Percentiles rank a stretch among this genome's conserved stretches.
Evolutionary conservation across 2,888 invertebrate species (phyloP).

Genomic region (Caenorhabditis uteleia): DNA sequence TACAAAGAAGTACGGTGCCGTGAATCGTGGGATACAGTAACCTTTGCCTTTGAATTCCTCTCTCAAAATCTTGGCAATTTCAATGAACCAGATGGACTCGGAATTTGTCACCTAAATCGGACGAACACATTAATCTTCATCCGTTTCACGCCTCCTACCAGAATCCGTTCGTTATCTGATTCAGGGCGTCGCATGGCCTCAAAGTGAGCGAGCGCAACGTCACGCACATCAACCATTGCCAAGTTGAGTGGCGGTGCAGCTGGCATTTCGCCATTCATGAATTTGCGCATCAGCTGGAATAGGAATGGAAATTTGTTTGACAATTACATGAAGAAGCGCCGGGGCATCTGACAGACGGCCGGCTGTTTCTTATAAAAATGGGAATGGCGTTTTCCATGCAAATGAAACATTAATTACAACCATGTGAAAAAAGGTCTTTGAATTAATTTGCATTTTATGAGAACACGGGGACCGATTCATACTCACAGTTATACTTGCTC

Average conservation of each 20-base stretch:
- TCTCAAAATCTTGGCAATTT: constrained; percentile 72
- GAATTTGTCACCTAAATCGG: constrained; percentile 50
- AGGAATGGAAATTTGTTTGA: too few species aligned
- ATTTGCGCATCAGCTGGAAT: constrained; percentile 59
- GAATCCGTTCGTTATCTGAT: constrained; percentile 72
- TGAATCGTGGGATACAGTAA: constrained; percentile 71
- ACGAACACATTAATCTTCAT: not conserved
- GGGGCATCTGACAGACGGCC: too few species aligned
- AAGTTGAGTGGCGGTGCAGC: constrained; percentile 70
- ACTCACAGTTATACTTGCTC: constrained; percentile 64
- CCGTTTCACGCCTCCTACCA: constrained; percentile 37
- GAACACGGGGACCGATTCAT: not conserved
- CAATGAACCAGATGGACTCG: constrained; percentile 72
- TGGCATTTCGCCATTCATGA: constrained; percentile 65
- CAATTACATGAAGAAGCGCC: too few species aligned
- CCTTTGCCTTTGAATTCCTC: constrained; percentile 73
- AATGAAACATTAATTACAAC: constrained; percentile 34
- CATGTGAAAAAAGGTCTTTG: constrained; percentile 16
- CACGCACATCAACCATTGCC: constrained; percentile 73
- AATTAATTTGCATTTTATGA: not conserved
- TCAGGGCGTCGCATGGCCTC: constrained; percentile 72
- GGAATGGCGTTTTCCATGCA: constrained; percentile 19
- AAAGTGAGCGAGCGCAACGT: constrained; percentile 73
- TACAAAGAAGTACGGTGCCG: constrained; percentile 71
- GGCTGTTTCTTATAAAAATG: too few species aligned